Evolutionary conservation across 2,113 vertebrate species (phyloP), one percentile per base, ranked within the genome.

Genomic region (Larimichthys crocea): DNA sequence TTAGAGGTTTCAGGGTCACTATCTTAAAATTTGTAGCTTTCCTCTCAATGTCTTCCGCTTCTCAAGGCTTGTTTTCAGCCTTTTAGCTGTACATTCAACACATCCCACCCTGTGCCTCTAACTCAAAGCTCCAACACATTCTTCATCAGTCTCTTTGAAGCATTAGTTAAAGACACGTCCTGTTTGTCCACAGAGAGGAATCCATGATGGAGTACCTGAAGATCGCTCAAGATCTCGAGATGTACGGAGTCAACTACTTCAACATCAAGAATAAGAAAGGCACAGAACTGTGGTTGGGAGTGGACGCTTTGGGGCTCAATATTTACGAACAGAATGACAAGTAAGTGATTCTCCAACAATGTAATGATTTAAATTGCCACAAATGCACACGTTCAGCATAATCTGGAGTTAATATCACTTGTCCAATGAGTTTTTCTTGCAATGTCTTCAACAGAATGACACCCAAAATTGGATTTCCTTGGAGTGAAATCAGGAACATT

Each of bases 181-280:
- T 56, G 10, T 83, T 57, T 69, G 17, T 82, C 57, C 50, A 74
- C 93, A 99, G 98, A 91, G 98, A 99, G 93, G 98, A 99, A 88
- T 97, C 98, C 80, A 97, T 99, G 92, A 96, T 99, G 96, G 98
- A 99, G 86, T 99, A 99, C 87, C 95, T 99, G 93, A 99, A 99
- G 93, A 99, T 99, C 71, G 97, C 98, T 59, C 98, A 99, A 84
- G 98, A 99, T 86, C 94, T 99, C 75, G 98, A 99, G 93, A 99
- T 99, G 98, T 99, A 99, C 0, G 98, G 98, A 35, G 98, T 99
- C 83, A 99, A 99, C 93, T 99, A 99, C 93, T 99, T 99, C 93
- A 98, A 72, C 92, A 99, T 99, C 92, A 99, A 99, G 93, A 99
- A 99, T 83, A 99, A 99, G 94, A 99, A 99, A 83, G 98, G 98